phyloP scores from a whole-genome alignment of 1,140 invertebrate species.

The Manduca sexta region DNA sequence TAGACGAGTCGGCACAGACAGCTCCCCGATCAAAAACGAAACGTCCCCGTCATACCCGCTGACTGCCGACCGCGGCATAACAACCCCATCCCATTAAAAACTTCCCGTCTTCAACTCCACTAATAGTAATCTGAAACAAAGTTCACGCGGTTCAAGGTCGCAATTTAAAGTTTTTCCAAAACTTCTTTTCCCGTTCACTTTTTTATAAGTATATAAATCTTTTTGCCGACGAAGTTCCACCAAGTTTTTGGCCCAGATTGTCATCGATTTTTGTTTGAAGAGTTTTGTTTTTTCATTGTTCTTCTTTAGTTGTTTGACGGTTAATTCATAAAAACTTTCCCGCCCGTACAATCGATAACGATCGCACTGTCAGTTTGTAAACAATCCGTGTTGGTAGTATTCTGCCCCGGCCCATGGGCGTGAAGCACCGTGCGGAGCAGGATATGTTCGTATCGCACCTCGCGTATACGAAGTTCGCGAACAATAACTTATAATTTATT shows the following conservation, averaged over 20 bases:
- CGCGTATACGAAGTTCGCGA: too few species aligned
- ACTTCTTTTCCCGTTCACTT: conserved; percentile 66
- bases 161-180: conserved; percentile 75
- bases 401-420: too few species aligned
- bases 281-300: conserved; percentile 74
- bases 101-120: conserved; percentile 64
- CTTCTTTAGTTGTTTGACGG: conserved; percentile 73
- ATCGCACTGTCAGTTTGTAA: conserved; percentile 45
- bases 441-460: too few species aligned
- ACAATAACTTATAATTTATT: conserved; percentile 29
- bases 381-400: conserved; percentile 23
- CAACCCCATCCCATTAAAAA: conserved; percentile 67
- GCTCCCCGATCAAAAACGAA: conserved; percentile 36
- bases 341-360: conserved; percentile 63
- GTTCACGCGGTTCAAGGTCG: conserved; percentile 73
- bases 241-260: conserved; percentile 73
- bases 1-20: background rate
- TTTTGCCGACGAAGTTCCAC: conserved; percentile 67
- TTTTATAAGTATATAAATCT: conserved; percentile 74
- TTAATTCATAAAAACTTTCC: conserved; percentile 72
- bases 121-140: conserved; percentile 74
- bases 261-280: conserved; percentile 73
- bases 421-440: too few species aligned
- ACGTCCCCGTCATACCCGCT: conserved; percentile 42
- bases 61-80: conserved; percentile 36